phyloP scores from a whole-genome alignment of 2,113 vertebrate genomes.

The Solenodon paradoxus region DNA sequence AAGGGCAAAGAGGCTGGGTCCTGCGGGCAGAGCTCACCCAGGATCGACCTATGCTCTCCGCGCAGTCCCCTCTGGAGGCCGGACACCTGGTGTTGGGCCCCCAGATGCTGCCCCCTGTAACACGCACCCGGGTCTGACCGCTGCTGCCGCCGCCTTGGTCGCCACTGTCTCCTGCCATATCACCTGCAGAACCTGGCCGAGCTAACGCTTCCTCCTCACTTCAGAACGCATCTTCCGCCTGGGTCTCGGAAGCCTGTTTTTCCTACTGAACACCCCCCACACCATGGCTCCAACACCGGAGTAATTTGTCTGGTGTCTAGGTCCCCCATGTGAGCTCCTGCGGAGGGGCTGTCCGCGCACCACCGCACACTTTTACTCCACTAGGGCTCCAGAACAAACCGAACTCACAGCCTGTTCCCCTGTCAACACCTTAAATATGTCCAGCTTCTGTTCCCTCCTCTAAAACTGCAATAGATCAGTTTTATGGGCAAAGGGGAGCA shows the following conservation, averaged over 20 bases:
- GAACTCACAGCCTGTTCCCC: background rate
- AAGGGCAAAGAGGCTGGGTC: no score
- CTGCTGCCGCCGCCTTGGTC: no score
- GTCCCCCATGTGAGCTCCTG: background rate
- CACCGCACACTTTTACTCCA: fast-evolving
- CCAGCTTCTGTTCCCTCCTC: background rate
- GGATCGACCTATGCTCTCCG: no score
- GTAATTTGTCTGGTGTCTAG: no score
- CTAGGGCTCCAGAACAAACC: background rate
- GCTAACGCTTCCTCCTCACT: background rate
- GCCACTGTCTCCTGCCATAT: background rate
- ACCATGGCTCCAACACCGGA: no score
- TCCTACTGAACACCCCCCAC: background rate
- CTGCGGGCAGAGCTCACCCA: no score
- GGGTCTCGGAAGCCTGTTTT: background rate
- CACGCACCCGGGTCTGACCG: no score
- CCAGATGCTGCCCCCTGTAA: background rate
- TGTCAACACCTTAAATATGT: background rate
- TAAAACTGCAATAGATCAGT: background rate
- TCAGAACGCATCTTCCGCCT: background rate
- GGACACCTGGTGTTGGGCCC: no score
- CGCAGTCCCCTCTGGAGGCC: no score
- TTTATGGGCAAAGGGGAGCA: background rate
- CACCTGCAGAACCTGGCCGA: background rate
- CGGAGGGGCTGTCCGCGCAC: background rate